A percentile compares a stretch with the other conserved stretches of the same genome.
These are phyloP conservation scores for Trematomus loennbergii DNA, from an alignment of 2,113 vertebrate genomes.

Conservation along the genomic window DNA sequence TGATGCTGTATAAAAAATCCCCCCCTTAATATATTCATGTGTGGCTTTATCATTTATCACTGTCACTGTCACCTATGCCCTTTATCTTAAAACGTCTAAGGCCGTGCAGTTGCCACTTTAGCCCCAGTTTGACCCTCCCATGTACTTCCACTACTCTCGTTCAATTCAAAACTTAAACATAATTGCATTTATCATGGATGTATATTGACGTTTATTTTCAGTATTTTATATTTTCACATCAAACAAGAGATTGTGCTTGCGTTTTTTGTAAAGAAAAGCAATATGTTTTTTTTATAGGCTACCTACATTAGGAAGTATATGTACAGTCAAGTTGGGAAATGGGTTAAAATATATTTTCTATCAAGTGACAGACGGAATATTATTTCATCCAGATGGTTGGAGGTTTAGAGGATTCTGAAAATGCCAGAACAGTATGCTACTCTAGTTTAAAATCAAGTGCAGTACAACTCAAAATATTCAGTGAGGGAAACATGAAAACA, in stretches of 20 bases:
- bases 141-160: background rate
- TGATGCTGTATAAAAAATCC: constrained; percentile 1
- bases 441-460: background rate
- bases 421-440: background rate
- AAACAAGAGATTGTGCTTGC: background rate
- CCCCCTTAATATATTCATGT: background rate
- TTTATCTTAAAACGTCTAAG: background rate
- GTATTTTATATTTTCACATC: background rate
- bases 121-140: background rate
- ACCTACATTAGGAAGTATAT: background rate
- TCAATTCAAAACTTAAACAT: background rate
- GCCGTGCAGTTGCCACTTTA: background rate
- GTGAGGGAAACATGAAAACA: no score
- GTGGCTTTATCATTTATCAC: background rate
- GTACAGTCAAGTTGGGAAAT: background rate
- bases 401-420: background rate
- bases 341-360: background rate
- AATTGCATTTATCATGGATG: background rate
- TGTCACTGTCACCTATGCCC: background rate
- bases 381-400: no score
- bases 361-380: no score
- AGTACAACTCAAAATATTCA: background rate
- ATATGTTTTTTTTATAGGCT: no score
- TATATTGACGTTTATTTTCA: background rate
- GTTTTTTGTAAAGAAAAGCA: no score